These are phyloP conservation scores for Drosophila demipolita DNA, from an alignment of 2,888 invertebrate species.

Conservation along the genomic window DNA sequence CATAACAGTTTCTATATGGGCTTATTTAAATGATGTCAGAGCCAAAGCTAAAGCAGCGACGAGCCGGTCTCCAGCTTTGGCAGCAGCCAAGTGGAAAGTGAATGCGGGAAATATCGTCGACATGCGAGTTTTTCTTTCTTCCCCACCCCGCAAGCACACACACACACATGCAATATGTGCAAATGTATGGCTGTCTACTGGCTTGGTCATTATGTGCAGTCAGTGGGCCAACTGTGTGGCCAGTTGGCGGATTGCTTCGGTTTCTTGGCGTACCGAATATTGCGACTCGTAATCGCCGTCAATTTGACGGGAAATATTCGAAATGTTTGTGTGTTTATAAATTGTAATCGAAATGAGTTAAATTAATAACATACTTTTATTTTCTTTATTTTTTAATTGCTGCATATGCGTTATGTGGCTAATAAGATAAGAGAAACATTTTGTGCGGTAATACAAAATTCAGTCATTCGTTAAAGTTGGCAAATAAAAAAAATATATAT, in stretches of 20 bases:
- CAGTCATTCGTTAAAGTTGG: constrained; percentile 12
- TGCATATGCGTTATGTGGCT: constrained; percentile 59
- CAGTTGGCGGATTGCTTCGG: constrained; percentile 39
- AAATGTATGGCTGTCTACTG: constrained; percentile 21
- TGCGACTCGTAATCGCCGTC: constrained; percentile 72
- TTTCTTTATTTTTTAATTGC: constrained; percentile 64
- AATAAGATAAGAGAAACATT: constrained; percentile 59
- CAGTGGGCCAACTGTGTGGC: constrained; percentile 70
- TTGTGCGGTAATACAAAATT: constrained; percentile 51
- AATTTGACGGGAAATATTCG: constrained; percentile 72
- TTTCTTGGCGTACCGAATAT: constrained; percentile 52
- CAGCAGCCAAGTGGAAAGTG: constrained; percentile 79
- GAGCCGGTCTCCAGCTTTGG: constrained; percentile 36
- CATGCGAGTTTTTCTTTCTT: constrained; percentile 71
- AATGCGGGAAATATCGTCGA: constrained; percentile 78
- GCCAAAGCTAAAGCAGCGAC: constrained; percentile 21
- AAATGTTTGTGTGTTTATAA: constrained; percentile 41
- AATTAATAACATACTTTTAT: constrained; percentile 63
- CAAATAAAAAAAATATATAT: not conserved
- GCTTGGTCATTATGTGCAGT: constrained; percentile 71
- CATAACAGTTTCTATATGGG: constrained; percentile 57
- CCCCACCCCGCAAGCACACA: constrained; percentile 27
- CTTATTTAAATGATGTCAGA: constrained; percentile 76
- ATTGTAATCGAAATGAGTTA: constrained; percentile 66
- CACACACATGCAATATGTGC: constrained; percentile 16